Evolutionary conservation across 2,888 invertebrate genomes (phyloP), one percentile per base, ranked within the genome.

Genomic region (Labia minor): DNA sequence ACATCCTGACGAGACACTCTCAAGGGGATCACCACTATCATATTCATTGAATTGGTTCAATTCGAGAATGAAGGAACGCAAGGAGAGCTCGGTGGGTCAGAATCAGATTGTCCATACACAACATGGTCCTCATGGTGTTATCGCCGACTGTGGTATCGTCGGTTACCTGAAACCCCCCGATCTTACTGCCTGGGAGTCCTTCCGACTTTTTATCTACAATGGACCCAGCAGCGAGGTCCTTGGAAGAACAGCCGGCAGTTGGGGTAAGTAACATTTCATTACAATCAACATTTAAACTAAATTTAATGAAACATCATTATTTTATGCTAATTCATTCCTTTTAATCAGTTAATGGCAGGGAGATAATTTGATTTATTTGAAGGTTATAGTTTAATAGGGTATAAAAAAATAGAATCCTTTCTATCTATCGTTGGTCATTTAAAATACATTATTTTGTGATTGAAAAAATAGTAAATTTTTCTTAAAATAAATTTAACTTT

Each of bases 201-300:
- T 85, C 66, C 83, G 83, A 75, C 78, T 83, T 72, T 90, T 89
- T 79, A 74, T 93, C 62, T 92, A 87, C 84, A 88, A 94, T 78
- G 81, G 85, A 0, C 86, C 89, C 74, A 86, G 85, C 6, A 85
- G 81, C 73, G 83, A 85, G 75, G 82, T 92, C 75, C 85, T 88
- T 68, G 93, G 93, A 66, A 82, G 93, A 73, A 90, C 88, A 6
- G 86, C 82, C 18, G 79, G 84, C 10, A 90, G 90, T 77, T 94
- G 93, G 93, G 86, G 92, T 92, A 78, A 89, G 90, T 86, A 26
- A 21, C 18, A 62, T 62, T n/a, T n/a, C n/a, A n/a, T n/a, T n/a
- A 19, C 19, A 61, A 6, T 21, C 62, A 14, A 18, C 21, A 21
- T 62, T 62, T 18, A 14, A 19, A 18, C 62, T 18, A 62, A 18